Conservation (phyloP, 2,113 vertebrate genomes). For the Tenrec ecaudatus region DNA sequence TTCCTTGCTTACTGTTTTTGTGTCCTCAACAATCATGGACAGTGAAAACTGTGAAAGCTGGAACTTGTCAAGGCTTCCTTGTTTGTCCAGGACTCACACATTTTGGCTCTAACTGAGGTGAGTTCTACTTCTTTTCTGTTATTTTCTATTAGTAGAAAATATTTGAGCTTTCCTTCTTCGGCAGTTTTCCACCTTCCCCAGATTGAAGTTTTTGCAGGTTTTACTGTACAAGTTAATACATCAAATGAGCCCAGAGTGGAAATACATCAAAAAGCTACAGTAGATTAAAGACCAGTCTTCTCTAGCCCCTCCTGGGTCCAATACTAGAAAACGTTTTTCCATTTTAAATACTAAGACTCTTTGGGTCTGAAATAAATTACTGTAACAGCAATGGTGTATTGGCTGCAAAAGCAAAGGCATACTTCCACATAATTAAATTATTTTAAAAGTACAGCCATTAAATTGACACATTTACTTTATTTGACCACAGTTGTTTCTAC, state of each 20-base stretch:
- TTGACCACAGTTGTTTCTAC: conserved; percentile 54
- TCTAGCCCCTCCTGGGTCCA: not conserved
- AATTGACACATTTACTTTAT: conserved; percentile 46
- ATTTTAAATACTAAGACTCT: not conserved
- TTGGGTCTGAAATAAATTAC: conserved; percentile 35
- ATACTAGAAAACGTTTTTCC: not conserved
- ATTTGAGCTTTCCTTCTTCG: not conserved
- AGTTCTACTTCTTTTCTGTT: not conserved
- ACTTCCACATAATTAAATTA: not conserved
- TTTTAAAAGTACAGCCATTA: conserved; percentile 34
- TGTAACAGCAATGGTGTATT: conserved; percentile 7
- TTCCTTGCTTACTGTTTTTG: not conserved
- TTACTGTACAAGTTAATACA: not conserved
- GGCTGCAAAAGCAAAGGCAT: not conserved
- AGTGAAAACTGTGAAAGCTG: not conserved
- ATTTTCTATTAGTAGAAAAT: not conserved
- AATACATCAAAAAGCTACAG: not conserved
- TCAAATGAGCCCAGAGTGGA: not conserved
- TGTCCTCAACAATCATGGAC: not conserved
- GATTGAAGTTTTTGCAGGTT: not conserved
- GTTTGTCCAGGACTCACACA: not conserved
- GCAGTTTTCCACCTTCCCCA: not conserved
- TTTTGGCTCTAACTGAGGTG: not conserved
- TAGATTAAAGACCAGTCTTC: not conserved
- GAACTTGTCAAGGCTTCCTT: not conserved